Evolutionary conservation across 2,797 vertebrate species (phyloP).

Genomic region (Gallinago nigripennis): DNA sequence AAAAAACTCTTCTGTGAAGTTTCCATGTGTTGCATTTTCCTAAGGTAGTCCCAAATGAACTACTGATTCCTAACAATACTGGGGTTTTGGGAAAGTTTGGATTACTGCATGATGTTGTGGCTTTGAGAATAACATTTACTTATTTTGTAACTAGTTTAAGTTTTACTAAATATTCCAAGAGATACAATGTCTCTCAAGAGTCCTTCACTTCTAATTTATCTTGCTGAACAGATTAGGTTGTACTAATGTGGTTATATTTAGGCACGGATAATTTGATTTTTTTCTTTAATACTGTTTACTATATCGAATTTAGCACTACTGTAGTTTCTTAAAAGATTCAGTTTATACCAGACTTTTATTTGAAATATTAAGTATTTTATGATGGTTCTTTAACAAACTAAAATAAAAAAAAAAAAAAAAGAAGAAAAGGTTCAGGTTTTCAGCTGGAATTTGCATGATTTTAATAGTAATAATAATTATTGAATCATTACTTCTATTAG

Average conservation of each 20-base stretch:
- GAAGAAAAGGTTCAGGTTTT: background rate
- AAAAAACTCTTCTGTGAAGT: background rate
- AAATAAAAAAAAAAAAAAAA: background rate
- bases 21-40: background rate
- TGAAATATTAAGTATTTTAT: background rate
- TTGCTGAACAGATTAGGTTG: background rate
- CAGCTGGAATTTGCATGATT: background rate
- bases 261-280: background rate
- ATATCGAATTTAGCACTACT: background rate
- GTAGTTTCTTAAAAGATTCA: background rate
- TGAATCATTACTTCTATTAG: background rate
- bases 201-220: background rate
- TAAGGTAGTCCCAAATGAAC: background rate
- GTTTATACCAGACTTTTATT: background rate
- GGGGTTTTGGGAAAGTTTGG: background rate
- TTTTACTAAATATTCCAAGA: background rate
- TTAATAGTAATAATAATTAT: background rate
- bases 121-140: background rate
- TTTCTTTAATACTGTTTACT: background rate
- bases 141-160: background rate
- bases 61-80: background rate
- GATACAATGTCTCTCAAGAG: background rate
- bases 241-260: background rate
- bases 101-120: background rate
- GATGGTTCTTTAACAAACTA: background rate